Evolutionary conservation across 2,797 vertebrate genomes (phyloP).

Genomic region (Coluber constrictor): DNA sequence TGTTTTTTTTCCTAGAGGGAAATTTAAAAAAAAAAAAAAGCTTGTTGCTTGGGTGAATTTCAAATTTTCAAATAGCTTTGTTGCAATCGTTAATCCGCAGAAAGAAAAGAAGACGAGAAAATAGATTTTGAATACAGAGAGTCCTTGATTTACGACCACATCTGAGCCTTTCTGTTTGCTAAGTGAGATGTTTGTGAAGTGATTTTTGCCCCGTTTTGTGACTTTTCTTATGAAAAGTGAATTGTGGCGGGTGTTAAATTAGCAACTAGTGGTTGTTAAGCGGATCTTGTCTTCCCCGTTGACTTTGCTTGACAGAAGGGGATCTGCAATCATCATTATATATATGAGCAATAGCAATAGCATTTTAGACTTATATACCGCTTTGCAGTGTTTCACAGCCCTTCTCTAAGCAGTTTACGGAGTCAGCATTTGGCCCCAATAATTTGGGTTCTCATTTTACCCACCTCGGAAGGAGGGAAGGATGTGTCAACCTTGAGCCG

Average conservation of each 20-base stretch:
- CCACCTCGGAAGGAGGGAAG: no score
- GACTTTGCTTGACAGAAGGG: neutral
- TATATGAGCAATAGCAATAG: no score
- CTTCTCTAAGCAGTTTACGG: no score
- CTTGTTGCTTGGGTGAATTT: neutral
- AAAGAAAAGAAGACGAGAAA: neutral
- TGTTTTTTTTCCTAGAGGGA: neutral
- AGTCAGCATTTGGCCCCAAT: no score
- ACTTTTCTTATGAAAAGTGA: neutral
- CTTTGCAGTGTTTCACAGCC: no score
- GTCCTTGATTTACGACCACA: neutral
- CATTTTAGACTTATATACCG: no score
- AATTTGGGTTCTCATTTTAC: no score
- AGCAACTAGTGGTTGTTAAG: accelerated
- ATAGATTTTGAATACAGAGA: neutral
- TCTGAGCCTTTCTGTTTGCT: neutral
- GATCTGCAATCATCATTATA: no score
- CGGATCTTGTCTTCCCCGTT: neutral
- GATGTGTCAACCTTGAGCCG: no score
- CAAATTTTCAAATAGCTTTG: neutral
- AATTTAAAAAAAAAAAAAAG: neutral
- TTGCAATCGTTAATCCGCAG: neutral
- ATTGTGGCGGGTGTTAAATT: neutral
- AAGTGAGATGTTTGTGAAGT: neutral
- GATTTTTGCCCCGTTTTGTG: neutral